phyloP scores from a whole-genome alignment of 2,113 vertebrate species.

The Scolopax mira region DNA sequence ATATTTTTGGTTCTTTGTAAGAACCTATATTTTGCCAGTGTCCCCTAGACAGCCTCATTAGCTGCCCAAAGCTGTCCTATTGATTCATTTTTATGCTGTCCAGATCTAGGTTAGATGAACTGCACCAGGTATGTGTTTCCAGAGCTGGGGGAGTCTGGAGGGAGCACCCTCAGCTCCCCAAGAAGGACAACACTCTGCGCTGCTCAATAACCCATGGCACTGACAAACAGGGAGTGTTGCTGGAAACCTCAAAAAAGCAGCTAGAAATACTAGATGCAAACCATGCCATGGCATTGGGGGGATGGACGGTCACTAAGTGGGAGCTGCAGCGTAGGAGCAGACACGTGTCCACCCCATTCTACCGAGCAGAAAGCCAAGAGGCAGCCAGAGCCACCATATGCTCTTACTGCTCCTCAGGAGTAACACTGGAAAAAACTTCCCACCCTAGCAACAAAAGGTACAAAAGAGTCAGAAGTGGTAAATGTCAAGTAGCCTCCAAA shows the following conservation, averaged over 20 bases:
- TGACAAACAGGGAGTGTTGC: not conserved
- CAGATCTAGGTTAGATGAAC: conserved; percentile 26
- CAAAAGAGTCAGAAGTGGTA: not conserved
- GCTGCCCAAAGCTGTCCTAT: not conserved
- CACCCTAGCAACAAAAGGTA: not conserved
- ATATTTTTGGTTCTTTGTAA: not conserved
- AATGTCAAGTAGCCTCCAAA: not conserved
- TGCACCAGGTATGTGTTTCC: not conserved
- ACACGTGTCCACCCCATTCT: not conserved
- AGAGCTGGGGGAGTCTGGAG: not conserved
- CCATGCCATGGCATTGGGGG: not conserved
- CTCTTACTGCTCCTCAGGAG: not conserved
- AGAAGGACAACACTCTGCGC: not conserved
- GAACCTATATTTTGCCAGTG: not conserved
- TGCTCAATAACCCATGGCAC: not conserved
- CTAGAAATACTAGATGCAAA: not conserved
- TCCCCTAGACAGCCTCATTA: not conserved
- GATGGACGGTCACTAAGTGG: not conserved
- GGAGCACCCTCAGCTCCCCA: not conserved
- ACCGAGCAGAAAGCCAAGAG: not conserved
- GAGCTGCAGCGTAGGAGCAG: not conserved
- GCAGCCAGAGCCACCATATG: not conserved
- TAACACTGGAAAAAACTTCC: not conserved
- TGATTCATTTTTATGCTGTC: not conserved
- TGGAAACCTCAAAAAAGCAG: not conserved